phyloP scores from a whole-genome alignment of 2,113 vertebrate species.

The Rafetus swinhoei region DNA sequence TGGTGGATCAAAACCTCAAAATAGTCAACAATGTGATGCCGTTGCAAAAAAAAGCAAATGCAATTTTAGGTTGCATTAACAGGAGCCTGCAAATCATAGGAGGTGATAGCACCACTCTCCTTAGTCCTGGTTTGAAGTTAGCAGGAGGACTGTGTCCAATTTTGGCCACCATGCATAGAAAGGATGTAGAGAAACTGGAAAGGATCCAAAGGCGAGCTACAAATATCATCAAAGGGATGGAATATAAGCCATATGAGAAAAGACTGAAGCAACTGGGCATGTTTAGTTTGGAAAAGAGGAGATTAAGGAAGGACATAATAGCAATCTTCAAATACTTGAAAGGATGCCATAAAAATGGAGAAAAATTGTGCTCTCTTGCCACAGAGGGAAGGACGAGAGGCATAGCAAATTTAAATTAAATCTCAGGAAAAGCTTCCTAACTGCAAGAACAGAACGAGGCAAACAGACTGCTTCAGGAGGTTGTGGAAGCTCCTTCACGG shows the following conservation, averaged over 20 bases:
- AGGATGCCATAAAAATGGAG: neutral
- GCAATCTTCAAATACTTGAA: neutral
- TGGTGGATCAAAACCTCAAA: neutral
- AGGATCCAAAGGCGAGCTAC: neutral
- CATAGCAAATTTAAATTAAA: neutral
- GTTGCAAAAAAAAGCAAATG: neutral
- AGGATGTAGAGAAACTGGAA: neutral
- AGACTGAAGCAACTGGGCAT: neutral
- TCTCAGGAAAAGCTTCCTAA: neutral
- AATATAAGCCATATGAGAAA: neutral
- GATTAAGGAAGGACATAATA: neutral
- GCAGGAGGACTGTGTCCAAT: neutral
- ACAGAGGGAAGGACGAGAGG: neutral
- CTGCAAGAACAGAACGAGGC: neutral
- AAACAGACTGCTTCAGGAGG: neutral
- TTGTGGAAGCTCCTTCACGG: neutral
- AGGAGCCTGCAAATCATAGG: neutral
- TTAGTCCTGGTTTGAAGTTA: neutral
- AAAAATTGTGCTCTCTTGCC: neutral
- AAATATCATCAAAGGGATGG: neutral
- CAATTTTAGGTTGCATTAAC: neutral
- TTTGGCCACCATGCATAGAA: neutral
- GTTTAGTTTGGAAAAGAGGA: neutral
- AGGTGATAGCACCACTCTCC: neutral
- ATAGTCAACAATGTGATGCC: neutral